These are phyloP conservation scores for Masnerella sp. DNA, from an alignment of 2,888 invertebrate species.

Conservation along the genomic window DNA sequence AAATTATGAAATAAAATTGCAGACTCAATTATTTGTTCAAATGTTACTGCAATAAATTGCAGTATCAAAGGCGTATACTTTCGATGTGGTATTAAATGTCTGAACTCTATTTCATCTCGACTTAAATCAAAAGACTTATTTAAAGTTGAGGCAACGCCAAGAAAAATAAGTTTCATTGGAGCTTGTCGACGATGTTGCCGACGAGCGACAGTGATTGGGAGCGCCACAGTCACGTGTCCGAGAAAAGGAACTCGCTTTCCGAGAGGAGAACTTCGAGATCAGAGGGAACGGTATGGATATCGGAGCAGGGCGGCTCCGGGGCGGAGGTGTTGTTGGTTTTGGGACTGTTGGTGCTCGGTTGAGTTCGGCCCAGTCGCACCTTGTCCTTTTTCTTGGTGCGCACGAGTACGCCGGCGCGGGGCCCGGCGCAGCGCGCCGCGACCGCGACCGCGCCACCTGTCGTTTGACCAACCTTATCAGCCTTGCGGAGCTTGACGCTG, in stretches of 20 bases:
- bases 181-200: conserved; percentile 3
- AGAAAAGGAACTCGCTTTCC: conserved; percentile 80
- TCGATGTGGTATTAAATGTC: too few relatives aligned
- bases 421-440: conserved; percentile 58
- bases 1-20: too few relatives aligned
- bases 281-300: conserved; percentile 81
- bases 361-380: conserved; percentile 64
- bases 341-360: conserved; percentile 49
- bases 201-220: conserved; percentile 40
- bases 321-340: conserved; percentile 54
- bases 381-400: conserved; percentile 73
- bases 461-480: conserved; percentile 82
- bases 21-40: too few relatives aligned
- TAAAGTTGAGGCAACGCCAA: not conserved
- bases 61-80: too few relatives aligned
- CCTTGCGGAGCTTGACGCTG: conserved; percentile 87
- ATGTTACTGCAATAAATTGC: too few relatives aligned
- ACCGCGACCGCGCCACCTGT: conserved; percentile 74
- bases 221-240: conserved; percentile 77
- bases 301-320: conserved; percentile 78
- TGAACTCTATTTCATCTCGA: too few relatives aligned
- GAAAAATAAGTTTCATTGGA: conserved; percentile 6
- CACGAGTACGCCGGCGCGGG: conserved; percentile 78
- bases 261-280: conserved; percentile 81
- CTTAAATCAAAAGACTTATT: too few relatives aligned